Base-by-base conservation (phyloP, 2,888 invertebrate genomes). In the Synergus japonicus region DNA sequence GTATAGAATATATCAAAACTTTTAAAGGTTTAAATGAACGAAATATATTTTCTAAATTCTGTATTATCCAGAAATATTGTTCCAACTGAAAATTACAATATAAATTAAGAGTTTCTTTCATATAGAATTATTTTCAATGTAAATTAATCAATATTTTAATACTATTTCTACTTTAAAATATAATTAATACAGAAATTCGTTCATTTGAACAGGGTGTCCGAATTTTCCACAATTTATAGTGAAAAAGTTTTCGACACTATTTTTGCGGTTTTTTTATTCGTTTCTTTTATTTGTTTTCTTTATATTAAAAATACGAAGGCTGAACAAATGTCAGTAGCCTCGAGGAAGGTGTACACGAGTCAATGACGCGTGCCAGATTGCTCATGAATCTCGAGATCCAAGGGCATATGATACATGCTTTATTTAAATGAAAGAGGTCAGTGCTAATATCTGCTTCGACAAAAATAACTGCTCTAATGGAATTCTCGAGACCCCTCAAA, bases 351-450 rank as follows among this genome's bases (percentile, higher is more conserved):
- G 37, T 73, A 54, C 54, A 49, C 29, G 73, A 73, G 49, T 73
- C 49, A 73, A 73, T 54, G 73, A 73, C 73, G 54, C 49, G 73
- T 73, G 49, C 73, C 73, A 73, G 73, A 73, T 73, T 73, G 54
- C 73, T 73, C 73, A 73, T 73, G 73, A 73, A 73, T 73, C 73
- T 73, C 54, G 37, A 73, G 73, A 73, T 73, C 73, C 73, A 73
- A 73, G 73, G 73, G 73, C 73, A 73, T 15, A 29, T 73, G 73
- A 73, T 54, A 73, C 73, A 73, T 37, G 49, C 49, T 73, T 73
- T 73, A 73, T 73, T 73, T 73, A 73, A 69, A 73, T 49, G 73
- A 73, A 73, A 73, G 73, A 37, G 49, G 73, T 73, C 69, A 69
- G 69, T 49, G 46, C 46, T 49, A 69, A 69, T 69, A 69, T 69